Conservation (phyloP, 2,113 vertebrate species). For the Gymnogyps californianus region DNA sequence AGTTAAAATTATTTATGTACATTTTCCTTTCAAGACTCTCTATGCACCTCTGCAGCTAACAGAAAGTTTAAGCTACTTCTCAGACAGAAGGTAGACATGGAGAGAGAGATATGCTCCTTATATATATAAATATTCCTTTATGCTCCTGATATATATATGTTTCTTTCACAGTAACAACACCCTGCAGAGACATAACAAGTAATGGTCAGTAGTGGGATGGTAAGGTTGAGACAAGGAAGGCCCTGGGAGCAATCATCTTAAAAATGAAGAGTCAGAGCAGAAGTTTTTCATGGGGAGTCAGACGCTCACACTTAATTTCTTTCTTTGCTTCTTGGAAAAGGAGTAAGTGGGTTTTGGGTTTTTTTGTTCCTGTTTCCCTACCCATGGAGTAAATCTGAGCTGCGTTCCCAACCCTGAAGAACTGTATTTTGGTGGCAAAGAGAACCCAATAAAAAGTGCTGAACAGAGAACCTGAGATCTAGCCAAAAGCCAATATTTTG, state of each 20-base stretch:
- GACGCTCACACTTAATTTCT: not conserved
- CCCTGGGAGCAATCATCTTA: not conserved
- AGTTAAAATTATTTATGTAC: not conserved
- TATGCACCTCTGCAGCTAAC: not conserved
- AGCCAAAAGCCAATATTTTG: not conserved
- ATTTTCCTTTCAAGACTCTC: not conserved
- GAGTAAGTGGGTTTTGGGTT: not conserved
- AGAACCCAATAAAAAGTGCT: not conserved
- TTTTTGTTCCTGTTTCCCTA: not conserved
- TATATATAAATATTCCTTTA: not conserved
- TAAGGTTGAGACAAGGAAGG: not conserved
- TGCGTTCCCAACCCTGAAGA: not conserved
- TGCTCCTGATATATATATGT: not conserved
- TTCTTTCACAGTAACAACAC: not conserved
- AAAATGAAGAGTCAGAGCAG: not conserved
- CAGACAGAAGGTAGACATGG: not conserved
- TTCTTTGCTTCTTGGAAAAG: not conserved
- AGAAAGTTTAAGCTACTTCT: not conserved
- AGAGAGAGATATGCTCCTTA: not conserved
- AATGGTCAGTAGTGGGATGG: not conserved
- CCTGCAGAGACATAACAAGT: not conserved
- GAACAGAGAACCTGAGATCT: not conserved
- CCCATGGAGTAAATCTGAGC: not conserved
- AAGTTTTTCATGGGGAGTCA: not conserved
- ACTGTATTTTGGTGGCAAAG: not conserved